A percentile compares a stretch with the other conserved stretches of the same genome.
These are phyloP conservation scores for Candidula unifasciata DNA, from an alignment of 2,888 invertebrate species.

Conservation along the genomic window DNA sequence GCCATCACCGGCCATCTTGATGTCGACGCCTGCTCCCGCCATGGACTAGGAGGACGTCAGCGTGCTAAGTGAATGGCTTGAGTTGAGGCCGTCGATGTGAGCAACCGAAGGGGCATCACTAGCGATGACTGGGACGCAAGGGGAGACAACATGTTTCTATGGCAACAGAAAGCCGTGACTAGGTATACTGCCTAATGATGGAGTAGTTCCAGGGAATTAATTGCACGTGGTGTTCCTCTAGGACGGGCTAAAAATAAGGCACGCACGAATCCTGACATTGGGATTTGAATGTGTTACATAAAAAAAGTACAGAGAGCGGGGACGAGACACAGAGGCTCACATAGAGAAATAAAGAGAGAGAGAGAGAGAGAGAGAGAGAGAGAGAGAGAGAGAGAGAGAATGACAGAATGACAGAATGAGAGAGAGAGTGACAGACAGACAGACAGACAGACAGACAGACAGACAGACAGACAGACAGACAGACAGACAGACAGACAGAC, in stretches of 20 bases:
- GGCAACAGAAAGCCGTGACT: constrained; percentile 39
- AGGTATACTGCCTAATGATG: constrained; percentile 41
- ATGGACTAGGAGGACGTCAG: not conserved
- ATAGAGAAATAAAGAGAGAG: not conserved
- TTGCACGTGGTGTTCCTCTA: constrained; percentile 10
- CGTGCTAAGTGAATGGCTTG: not conserved
- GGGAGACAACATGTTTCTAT: constrained; percentile 42
- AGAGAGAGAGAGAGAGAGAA: not conserved
- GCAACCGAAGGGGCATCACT: constrained; percentile 30
- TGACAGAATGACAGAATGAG: not conserved
- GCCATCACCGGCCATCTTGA: too few relatives aligned
- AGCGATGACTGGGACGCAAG: constrained; percentile 33
- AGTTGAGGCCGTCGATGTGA: not conserved
- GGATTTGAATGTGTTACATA: not conserved
- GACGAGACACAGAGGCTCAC: not conserved
- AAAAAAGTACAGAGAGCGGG: not conserved
- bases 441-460: constrained; percentile 7
- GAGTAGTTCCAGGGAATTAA: constrained; percentile 36
- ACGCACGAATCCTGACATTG: not conserved
- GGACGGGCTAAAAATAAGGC: not conserved
- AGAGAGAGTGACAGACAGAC: not conserved
- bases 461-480: not conserved
- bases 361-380: not conserved
- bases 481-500: not conserved
- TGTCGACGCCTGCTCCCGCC: too few relatives aligned